Evolutionary conservation across 2,113 vertebrate species (phyloP), one percentile per base, ranked within the genome.

Genomic region (Mormoops blainvillei): DNA sequence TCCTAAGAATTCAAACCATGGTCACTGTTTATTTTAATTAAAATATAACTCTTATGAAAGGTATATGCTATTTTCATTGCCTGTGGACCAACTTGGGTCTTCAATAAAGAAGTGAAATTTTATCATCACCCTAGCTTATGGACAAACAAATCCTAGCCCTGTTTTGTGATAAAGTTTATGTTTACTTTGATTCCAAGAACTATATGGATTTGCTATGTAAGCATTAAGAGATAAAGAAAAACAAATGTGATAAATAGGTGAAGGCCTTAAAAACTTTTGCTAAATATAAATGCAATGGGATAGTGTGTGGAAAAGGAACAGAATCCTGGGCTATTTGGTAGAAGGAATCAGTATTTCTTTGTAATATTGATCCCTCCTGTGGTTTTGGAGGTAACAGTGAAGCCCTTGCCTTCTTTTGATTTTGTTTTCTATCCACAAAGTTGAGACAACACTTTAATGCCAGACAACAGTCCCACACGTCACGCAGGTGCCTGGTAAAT

Each of bases 161-260:
- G n/a, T 14, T 96, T 96, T 92, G 9, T 77, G 93, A 88, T 71
- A 74, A 92, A 94, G n/a, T 58, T 95, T 26, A 76, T 74, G 9
- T 85, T 94, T 91, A 41, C 20, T 82, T 54, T 73, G 73, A 70
- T 92, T 87, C 22, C 1, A 81, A 76, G 52, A 87, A 65, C 45
- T 52, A 1, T 31, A 41, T 83, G 28, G 89, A 58, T 86, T 13
- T 77, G 38, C 18, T 86, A 1, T 20, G 7, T 77, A 87, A 38
- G 65, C 31, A 65, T 14, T 58, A 77, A 38, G 45, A 68, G 38
- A 82, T 61, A 24, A 84, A 67, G 45, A 24, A 84, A 89, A 95
- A 31, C 12, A 85, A 33, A 43, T 58, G 7, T 41, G 9, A 52
- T 50, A 85, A 38, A 58, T 36, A 41, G n/a, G 2, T 13, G 58